Evolutionary conservation across 2,888 invertebrate genomes (phyloP).

Genomic region (Thera britannica): DNA sequence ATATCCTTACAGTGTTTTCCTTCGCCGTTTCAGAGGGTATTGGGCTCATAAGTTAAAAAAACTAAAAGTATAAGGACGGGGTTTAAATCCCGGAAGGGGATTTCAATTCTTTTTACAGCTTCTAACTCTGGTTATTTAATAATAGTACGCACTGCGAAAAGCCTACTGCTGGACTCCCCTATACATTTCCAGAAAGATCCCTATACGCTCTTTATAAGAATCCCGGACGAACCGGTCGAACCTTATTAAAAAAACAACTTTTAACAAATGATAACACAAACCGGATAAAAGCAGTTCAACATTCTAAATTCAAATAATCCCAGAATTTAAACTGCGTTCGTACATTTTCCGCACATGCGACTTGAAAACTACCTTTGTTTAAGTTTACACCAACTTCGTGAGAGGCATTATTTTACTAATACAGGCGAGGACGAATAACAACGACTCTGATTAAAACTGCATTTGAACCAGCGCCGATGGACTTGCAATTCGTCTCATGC

Average conservation of each 20-base stretch:
- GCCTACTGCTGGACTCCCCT: too few relatives aligned
- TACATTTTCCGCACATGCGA: constrained; percentile 51
- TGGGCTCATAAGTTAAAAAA: too few relatives aligned
- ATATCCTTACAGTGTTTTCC: too few relatives aligned
- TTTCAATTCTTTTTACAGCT: too few relatives aligned
- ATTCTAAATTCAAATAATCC: constrained; percentile 27
- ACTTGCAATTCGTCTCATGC: background rate
- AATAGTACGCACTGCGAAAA: too few relatives aligned
- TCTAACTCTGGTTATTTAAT: too few relatives aligned
- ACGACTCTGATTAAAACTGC: constrained; percentile 30
- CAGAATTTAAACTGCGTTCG: constrained; percentile 30
- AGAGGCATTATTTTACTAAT: constrained; percentile 56
- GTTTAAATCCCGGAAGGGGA: too few relatives aligned
- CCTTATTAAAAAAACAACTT: background rate
- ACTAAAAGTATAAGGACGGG: too few relatives aligned
- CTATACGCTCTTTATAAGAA: too few relatives aligned
- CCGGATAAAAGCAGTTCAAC: constrained; percentile 8
- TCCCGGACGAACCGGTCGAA: background rate
- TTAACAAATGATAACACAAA: constrained; percentile 1
- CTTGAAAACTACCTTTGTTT: constrained; percentile 47
- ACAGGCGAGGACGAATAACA: constrained; percentile 44
- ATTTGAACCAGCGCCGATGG: constrained; percentile 3
- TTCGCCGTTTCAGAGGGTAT: too few relatives aligned
- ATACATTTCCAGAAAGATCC: too few relatives aligned
- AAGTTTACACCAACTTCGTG: constrained; percentile 58